These are phyloP conservation scores for Cremastinae sp. DNA, from an alignment of 2,888 invertebrate species.

Conservation along the genomic window DNA sequence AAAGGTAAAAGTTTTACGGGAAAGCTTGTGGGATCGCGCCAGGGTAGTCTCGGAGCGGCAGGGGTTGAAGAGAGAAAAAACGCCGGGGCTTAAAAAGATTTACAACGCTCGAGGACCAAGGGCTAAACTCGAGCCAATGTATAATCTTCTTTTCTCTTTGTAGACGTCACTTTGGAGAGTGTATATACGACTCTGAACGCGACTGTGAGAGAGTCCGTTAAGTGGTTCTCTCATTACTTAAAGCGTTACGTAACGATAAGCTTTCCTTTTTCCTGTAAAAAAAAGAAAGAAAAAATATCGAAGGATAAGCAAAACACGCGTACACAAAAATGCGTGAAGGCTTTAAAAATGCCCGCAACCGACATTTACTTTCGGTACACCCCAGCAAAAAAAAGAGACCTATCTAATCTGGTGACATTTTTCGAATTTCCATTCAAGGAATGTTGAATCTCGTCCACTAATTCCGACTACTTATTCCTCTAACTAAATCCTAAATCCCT, in stretches of 20 bases:
- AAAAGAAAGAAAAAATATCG: slow-evolving; percentile 34
- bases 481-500: too few species aligned
- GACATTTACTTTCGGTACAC: too few species aligned
- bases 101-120: slow-evolving; percentile 37
- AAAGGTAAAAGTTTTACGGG: slow-evolving; percentile 39
- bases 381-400: too few species aligned
- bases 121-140: slow-evolving; percentile 15
- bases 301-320: slow-evolving; percentile 20
- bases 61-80: slow-evolving; percentile 37
- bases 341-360: too few species aligned
- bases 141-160: background rate
- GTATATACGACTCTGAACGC: slow-evolving; percentile 27
- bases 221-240: slow-evolving; percentile 58
- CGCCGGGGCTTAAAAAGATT: slow-evolving; percentile 42
- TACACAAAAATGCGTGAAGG: background rate
- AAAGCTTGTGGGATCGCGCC: background rate
- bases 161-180: background rate
- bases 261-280: slow-evolving; percentile 36
- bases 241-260: slow-evolving; percentile 54
- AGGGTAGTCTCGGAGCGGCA: slow-evolving; percentile 4
- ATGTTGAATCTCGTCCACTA: background rate
- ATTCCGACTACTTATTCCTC: slow-evolving; percentile 1
- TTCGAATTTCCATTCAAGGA: too few species aligned
- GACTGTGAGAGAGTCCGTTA: slow-evolving; percentile 48
- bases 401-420: too few species aligned